Base-by-base conservation (phyloP, 1,140 invertebrate genomes). In the Hormaphis cornu region DNA sequence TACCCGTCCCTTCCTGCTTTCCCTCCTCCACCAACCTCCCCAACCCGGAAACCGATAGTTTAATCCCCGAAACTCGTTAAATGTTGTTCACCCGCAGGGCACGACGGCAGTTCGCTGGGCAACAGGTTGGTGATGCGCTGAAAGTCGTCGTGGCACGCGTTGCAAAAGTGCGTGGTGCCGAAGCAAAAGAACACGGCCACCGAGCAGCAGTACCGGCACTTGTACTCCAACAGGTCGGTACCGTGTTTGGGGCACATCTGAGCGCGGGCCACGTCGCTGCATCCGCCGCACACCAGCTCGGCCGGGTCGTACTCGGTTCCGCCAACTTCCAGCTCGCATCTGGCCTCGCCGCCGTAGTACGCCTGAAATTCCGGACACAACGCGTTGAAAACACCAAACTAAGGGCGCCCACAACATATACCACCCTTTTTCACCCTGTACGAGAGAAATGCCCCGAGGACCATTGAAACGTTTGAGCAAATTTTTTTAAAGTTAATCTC, bases 141-240 rank as follows among this genome's bases (percentile, higher is more conserved):
- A 78, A 98, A 99, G 79, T 98, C 95, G 76, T 98, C 95, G 80
- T 99, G 96, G 77, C 96, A 99, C 10, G 92, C 88, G 79, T 97
- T 96, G 79, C 96, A 99, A 80, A 99, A 98, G 78, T 98, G 96
- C 0, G 95, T 98, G 1, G 95, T 97, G 35, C 96, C 96, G 80
- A 99, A 98, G 80, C 96, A 99, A 80, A 99, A 99, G 81, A 98
- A 99, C 14, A 98, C 94, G 6, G 96, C 96, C 58, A 98, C 95
- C 14, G 95, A 98, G 80, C 96, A 99, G 79, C 96, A 98, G 79
- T 97, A 99, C 20, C 95, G 87, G 79, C 96, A 98, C 79, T 99
- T 99, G 82, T 98, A 98, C 80, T 98, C 96, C 22, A 99, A 83
- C 79, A 95, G 98, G 79, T 99, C 96, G 18, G 92, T 91, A 24